Base-by-base conservation (phyloP, 2,888 invertebrate species). In the Eupithecia insigniata region DNA sequence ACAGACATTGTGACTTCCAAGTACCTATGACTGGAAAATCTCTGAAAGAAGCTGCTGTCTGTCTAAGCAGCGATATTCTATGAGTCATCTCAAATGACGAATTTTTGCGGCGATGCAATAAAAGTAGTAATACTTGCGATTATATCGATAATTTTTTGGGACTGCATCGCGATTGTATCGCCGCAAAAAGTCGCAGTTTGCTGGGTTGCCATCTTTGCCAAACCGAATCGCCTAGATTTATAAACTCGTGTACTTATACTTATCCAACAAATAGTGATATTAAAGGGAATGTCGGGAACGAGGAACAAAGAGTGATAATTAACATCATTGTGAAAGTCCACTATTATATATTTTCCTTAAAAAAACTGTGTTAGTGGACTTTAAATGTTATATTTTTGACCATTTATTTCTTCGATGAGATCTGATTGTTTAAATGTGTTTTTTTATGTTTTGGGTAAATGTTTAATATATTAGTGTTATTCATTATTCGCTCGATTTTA, bases 231-330 rank as follows among this genome's bases (percentile, higher is more conserved):
- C 90, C 92, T 93, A 93, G 92, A 84, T 82, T 92, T 89, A 92
- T 89, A 88, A 87, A 88, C 89, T 90, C 89, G 92, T 64, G 62
- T 93, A 92, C 93, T 93, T 93, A 93, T 93, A 92, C 93, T 93
- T 93, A 93, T 89, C 90, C 90, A 92, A 89, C 92, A 74, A 71
- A 74, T 78, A 71, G 65, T 67, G 67, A 84, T 90, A 88, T 87
- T 89, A 81, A 88, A 87, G 93, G 93, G 92, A 93, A 92, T 92
- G 91, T 82, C 83, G 80, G 82, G 84, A 84, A 77, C 77, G 75
- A 76, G 64, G 84, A 80, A 82, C 82, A 81, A 76, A 76, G 77
- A 81, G 81, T 82, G 84, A 84, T 61, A 51, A 10, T 51, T 83
- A 83, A 81, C 80, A 85, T 78, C 85, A 55, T 86, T 86, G 84